Conservation (phyloP, 2,797 vertebrate species). For the Ambastaia sidthimunki region DNA sequence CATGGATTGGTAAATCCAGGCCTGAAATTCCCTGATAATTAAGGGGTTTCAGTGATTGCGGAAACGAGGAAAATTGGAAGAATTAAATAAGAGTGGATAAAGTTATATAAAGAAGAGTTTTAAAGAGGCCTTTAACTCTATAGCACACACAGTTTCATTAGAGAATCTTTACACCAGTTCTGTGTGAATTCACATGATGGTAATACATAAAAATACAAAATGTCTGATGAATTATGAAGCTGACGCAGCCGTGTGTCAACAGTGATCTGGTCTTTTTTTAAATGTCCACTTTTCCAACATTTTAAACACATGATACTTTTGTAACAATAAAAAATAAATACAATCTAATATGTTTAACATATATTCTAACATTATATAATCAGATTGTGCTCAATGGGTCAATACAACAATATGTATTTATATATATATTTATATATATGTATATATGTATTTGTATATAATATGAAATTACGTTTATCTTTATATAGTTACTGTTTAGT, state of each 20-base stretch:
- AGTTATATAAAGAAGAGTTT: constrained; percentile 38
- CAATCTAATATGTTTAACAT: constrained; percentile 70
- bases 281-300: constrained; percentile 69
- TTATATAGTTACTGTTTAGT: constrained; percentile 47
- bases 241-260: constrained; percentile 62
- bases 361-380: constrained; percentile 65
- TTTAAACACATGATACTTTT: constrained; percentile 48
- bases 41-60: background rate
- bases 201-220: constrained; percentile 48
- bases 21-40: background rate
- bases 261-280: constrained; percentile 79
- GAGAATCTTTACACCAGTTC: constrained; percentile 28
- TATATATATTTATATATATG: constrained; percentile 68
- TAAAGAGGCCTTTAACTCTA: constrained; percentile 44
- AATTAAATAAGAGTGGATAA: background rate
- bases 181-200: constrained; percentile 48
- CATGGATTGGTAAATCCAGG: background rate
- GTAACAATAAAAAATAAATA: constrained; percentile 76
- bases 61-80: background rate
- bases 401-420: constrained; percentile 63
- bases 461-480: constrained; percentile 54
- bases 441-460: constrained; percentile 62
- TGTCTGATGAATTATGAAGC: constrained; percentile 45
- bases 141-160: constrained; percentile 32
- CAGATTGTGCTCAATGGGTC: constrained; percentile 77